Evolutionary conservation across 2,888 invertebrate species (phyloP).

Genomic region (Eubasilissa splendida): DNA sequence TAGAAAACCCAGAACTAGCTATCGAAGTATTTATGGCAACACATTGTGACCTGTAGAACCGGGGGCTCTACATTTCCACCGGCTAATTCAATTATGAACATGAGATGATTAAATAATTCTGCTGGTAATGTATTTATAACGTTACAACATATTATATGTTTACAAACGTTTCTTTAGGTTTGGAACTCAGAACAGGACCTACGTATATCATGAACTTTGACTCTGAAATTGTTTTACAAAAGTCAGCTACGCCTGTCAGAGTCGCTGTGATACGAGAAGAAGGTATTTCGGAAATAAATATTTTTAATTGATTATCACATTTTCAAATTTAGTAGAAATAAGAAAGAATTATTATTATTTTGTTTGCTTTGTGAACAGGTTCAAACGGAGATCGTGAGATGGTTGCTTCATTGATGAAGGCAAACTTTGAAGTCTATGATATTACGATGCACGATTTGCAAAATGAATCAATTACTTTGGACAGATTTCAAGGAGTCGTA

Average conservation of each 20-base stretch:
- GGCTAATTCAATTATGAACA: neutral
- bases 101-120: neutral
- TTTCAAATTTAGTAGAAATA: neutral
- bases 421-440: conserved; percentile 94
- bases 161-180: conserved; percentile 63
- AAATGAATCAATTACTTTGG: conserved; percentile 78
- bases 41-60: too few relatives aligned
- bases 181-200: conserved; percentile 80
- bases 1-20: too few relatives aligned
- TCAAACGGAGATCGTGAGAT: conserved; percentile 98
- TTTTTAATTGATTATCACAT: neutral
- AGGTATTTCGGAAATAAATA: conserved; percentile 67
- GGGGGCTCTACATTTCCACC: too few relatives aligned
- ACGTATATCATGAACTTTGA: conserved; percentile 82
- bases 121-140: neutral
- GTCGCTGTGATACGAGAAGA: conserved; percentile 97
- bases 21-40: too few relatives aligned
- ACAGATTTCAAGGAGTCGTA: conserved; percentile 88
- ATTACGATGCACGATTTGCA: conserved; percentile 94
- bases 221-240: conserved; percentile 70
- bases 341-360: neutral
- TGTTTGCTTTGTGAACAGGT: conserved; percentile 64
- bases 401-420: conserved; percentile 90
- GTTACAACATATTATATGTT: neutral
- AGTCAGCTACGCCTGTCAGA: conserved; percentile 67